Evolutionary conservation across 2,113 vertebrate species (phyloP).

Genomic region (Chamaetylas fuelleborni): DNA sequence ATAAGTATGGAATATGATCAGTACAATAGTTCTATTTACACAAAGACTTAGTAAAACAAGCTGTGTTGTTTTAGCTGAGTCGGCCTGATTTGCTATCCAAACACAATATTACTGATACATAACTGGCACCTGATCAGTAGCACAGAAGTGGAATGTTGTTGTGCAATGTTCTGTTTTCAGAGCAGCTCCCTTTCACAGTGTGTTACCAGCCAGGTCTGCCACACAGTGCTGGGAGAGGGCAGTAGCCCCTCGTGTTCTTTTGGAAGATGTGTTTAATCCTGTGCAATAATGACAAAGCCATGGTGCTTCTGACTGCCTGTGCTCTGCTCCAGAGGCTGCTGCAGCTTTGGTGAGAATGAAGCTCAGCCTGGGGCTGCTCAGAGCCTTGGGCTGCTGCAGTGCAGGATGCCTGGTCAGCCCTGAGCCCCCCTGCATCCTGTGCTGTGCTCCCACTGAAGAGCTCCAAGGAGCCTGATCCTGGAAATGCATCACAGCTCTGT

Average conservation of each 20-base stretch:
- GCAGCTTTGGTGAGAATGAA: background rate
- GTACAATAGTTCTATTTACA: slow-evolving; percentile 44
- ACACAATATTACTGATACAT: slow-evolving; percentile 23
- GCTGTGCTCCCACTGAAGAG: background rate
- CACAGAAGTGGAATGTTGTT: slow-evolving; percentile 36
- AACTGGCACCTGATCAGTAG: slow-evolving; percentile 42
- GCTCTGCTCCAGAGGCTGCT: background rate
- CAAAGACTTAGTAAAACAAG: slow-evolving; percentile 40
- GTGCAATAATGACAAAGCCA: background rate
- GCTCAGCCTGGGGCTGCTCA: background rate
- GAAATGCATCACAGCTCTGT: background rate
- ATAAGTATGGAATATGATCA: background rate
- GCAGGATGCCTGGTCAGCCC: background rate
- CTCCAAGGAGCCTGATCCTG: background rate
- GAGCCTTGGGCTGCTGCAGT: background rate
- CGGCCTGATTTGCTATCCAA: slow-evolving; percentile 32
- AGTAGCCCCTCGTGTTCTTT: background rate
- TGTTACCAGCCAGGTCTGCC: background rate
- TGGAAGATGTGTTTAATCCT: background rate
- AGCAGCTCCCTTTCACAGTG: background rate
- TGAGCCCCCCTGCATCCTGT: background rate
- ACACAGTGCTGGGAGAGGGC: background rate
- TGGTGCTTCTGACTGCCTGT: background rate
- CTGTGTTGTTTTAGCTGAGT: slow-evolving; percentile 54
- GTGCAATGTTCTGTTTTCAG: slow-evolving; percentile 21